These are phyloP conservation scores for Scolopax mira DNA, from an alignment of 2,113 vertebrate genomes.

Conservation along the genomic window DNA sequence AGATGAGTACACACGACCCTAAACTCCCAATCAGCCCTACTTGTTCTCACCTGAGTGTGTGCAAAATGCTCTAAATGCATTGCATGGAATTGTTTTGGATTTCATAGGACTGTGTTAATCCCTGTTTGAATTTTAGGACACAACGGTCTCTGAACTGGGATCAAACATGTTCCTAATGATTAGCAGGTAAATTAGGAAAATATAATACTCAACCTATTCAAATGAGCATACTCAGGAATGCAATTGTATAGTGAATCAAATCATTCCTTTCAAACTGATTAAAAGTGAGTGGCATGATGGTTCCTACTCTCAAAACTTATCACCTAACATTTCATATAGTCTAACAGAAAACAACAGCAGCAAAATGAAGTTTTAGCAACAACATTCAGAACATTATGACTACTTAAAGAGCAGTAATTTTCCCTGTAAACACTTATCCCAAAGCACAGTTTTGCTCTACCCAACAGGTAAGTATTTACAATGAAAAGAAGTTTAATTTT, in stretches of 20 bases:
- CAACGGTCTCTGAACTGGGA: conserved; percentile 22
- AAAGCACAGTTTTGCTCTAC: background rate
- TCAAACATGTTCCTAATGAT: conserved; percentile 49
- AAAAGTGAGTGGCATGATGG: background rate
- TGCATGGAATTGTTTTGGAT: background rate
- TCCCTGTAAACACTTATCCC: background rate
- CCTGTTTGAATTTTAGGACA: background rate
- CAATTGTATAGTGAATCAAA: conserved; percentile 44
- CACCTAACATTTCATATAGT: background rate
- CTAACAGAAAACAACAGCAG: background rate
- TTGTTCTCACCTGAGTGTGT: background rate
- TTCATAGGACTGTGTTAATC: conserved; percentile 9
- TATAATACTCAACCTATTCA: conserved; percentile 38
- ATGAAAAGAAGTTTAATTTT: background rate
- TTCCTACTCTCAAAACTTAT: background rate
- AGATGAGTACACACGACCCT: background rate
- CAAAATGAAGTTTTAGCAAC: background rate
- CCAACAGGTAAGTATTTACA: background rate
- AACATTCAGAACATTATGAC: background rate
- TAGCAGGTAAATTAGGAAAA: conserved; percentile 55
- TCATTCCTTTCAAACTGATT: conserved; percentile 39
- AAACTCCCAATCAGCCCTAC: background rate
- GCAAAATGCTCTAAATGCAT: background rate
- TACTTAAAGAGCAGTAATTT: background rate
- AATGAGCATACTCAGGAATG: background rate